A percentile compares a stretch with the other conserved stretches of the same genome.
phyloP scores from a whole-genome alignment of 2,797 vertebrate genomes.

The Gila robusta region DNA sequence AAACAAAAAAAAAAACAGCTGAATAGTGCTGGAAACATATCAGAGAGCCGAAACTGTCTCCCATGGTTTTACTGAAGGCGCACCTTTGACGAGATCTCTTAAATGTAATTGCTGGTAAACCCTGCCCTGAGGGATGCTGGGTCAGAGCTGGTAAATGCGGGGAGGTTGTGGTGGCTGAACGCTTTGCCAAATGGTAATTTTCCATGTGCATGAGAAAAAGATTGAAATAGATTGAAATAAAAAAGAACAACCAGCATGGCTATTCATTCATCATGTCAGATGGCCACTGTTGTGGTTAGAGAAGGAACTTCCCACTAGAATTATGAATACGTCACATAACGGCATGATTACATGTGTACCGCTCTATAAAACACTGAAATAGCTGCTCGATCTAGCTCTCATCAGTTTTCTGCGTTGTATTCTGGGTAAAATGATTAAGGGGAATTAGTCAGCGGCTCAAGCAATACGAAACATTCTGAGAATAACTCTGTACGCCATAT shows the following conservation, averaged over 20 bases:
- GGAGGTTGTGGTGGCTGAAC: conserved; percentile 39
- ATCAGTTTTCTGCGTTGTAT: not conserved
- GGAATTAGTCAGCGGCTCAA: conserved; percentile 26
- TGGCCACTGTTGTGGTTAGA: conserved; percentile 65
- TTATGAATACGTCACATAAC: conserved; percentile 44
- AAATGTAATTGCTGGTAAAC: conserved; percentile 75
- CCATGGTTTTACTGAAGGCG: conserved; percentile 72
- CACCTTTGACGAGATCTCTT: conserved; percentile 74
- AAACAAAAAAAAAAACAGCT: not conserved
- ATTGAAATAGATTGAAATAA: conserved; percentile 7
- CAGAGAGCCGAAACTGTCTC: conserved; percentile 66
- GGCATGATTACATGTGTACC: conserved; percentile 41
- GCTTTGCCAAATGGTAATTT: conserved; percentile 78
- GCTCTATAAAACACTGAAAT: conserved; percentile 44
- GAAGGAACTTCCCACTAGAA: conserved; percentile 53
- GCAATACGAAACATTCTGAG: not conserved
- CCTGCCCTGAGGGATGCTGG: conserved; percentile 63
- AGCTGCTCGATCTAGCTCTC: conserved; percentile 23
- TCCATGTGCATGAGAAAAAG: conserved; percentile 74
- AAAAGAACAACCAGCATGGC: conserved; percentile 16
- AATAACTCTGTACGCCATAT: not conserved
- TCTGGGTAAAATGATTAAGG: conserved; percentile 20
- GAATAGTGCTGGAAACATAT: conserved; percentile 9
- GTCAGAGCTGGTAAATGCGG: conserved; percentile 55
- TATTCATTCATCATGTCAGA: conserved; percentile 65